Evolutionary conservation across 2,888 invertebrate genomes (phyloP).

Genomic region (Willowsia nigromaculata): DNA sequence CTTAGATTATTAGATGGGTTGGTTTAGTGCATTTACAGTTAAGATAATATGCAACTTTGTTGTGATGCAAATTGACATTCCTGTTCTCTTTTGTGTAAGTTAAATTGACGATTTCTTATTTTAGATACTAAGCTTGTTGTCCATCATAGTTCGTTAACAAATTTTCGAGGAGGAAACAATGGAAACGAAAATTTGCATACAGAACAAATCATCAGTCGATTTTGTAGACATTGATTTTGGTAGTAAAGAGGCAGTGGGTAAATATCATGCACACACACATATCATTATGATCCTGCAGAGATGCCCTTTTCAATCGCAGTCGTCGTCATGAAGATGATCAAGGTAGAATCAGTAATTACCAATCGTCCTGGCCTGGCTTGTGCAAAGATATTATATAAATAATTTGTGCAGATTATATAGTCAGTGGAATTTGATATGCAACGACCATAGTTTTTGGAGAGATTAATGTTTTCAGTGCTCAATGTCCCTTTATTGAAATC

Average conservation of each 20-base stretch:
- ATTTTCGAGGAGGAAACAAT: conserved; percentile 54
- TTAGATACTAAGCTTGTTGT: background rate
- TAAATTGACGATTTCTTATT: background rate
- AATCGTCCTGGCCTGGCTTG: conserved; percentile 32
- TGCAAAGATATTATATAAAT: conserved; percentile 4
- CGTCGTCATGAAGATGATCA: conserved; percentile 60
- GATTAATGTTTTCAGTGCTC: background rate
- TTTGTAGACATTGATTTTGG: background rate
- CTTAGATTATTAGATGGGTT: background rate
- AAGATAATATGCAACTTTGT: background rate
- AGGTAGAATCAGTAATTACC: conserved; percentile 48
- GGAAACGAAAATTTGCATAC: conserved; percentile 59
- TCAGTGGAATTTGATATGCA: background rate
- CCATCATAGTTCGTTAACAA: conserved; percentile 54
- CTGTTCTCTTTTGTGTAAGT: background rate
- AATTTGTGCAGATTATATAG: background rate
- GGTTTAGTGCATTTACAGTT: background rate
- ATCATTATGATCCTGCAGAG: background rate
- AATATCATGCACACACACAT: background rate
- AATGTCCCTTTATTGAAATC: background rate
- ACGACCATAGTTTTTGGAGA: conserved; percentile 12
- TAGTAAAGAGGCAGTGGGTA: background rate
- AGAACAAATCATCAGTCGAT: conserved; percentile 46
- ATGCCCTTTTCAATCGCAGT: conserved; percentile 57
- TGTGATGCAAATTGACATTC: background rate